phyloP scores from a whole-genome alignment of 1,140 invertebrate species.

The Adelges cooleyi region DNA sequence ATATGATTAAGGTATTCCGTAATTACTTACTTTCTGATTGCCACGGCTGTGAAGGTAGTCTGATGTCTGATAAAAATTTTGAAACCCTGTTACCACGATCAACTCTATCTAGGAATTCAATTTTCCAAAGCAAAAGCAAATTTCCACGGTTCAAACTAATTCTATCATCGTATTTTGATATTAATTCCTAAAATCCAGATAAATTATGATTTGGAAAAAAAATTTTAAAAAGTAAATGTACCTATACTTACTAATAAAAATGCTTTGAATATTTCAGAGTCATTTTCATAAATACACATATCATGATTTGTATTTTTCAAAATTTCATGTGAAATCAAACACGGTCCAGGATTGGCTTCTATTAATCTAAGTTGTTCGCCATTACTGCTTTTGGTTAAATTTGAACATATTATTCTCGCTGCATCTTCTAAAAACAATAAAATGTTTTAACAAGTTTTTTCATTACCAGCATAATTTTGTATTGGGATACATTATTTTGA shows the following conservation, averaged over 20 bases:
- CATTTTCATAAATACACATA: conserved; percentile 5
- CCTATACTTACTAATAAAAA: neutral
- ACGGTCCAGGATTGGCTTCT: conserved; percentile 12
- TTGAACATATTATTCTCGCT: neutral
- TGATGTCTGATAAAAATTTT: neutral
- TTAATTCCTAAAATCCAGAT: neutral
- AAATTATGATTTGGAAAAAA: neutral
- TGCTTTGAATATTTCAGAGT: neutral
- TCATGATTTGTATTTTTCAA: conserved; percentile 7
- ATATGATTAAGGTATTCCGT: too few species aligned
- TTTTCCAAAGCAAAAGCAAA: conserved; percentile 11
- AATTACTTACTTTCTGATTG: neutral
- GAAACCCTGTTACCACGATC: conserved; percentile 11
- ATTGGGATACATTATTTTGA: too few species aligned
- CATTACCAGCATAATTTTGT: too few species aligned
- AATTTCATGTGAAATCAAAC: neutral
- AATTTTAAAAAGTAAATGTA: too few species aligned
- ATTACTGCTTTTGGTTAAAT: neutral
- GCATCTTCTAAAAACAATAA: neutral
- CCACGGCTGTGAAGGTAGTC: neutral
- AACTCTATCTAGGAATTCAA: conserved; percentile 13
- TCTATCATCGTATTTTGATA: neutral
- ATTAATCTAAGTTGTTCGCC: conserved; percentile 4
- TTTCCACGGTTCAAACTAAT: neutral
- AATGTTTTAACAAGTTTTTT: neutral